Base-by-base conservation (phyloP, 2,113 vertebrate species). In the Antidorcas marsupialis region DNA sequence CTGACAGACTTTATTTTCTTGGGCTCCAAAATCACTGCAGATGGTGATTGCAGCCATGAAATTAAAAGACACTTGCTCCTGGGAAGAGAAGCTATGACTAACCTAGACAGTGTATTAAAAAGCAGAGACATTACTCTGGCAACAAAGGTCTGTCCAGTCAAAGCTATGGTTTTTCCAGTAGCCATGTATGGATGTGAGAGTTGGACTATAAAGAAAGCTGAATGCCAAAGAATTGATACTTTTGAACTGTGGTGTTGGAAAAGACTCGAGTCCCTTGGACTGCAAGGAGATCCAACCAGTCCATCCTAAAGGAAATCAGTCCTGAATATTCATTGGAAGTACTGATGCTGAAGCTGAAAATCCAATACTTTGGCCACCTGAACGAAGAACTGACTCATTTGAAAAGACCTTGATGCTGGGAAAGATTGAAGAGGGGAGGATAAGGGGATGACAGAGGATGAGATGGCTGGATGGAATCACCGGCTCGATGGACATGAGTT, bases 401-500 rank as follows among this genome's bases (percentile, higher is more conserved):
- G 64, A 12, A 36, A 36, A 71, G 19, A 36, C n/a, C 17, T n/a
- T 71, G 64, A 71, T 36, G 17, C n/a, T 36, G 64, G 4, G 64
- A 36, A 71, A 36, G 4, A 36, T 36, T 71, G 64, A 71, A 71
- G 64, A 36, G 17, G n/a, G n/a, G 4, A 71, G n/a, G n/a, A 36
- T n/a, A 71, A 71, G 64, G 17, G 17, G n/a, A 23, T 0, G 2
- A 71, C n/a, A 12, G 17, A 62, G 30, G 62, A 71, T 71, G 64
- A 71, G n/a, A 71, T 36, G n/a, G n/a, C 19, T 36, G 2, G n/a
- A 71, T 71, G 64, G 33, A 36, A 71, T 36, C 9, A 71, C n/a
- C 0, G 0, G 2, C 8, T 36, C 1, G 0, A 36, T 71, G 17
- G 17, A 71, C 19, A 71, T 36, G 17, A 71, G n/a, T 21, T 71